Evolutionary conservation across 2,797 vertebrate genomes (phyloP).

Genomic region (Micropoecilia bifurca): DNA sequence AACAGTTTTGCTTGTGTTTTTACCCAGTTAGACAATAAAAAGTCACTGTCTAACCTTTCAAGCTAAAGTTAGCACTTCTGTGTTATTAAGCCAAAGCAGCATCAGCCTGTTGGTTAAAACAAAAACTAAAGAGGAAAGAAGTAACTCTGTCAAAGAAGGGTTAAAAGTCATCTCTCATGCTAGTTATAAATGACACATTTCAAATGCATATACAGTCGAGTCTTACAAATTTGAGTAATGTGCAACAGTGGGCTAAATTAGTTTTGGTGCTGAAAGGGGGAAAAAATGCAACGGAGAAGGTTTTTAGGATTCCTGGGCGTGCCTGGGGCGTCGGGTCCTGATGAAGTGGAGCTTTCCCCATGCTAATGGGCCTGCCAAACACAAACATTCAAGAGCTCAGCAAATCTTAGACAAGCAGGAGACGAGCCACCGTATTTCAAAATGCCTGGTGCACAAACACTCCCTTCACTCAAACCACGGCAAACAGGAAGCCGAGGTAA

Average conservation of each 20-base stretch:
- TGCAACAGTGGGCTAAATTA: neutral
- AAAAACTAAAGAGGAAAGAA: neutral
- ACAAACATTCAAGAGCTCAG: constrained; percentile 51
- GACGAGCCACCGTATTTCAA: constrained; percentile 45
- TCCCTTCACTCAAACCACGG: constrained; percentile 19
- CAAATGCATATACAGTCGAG: neutral
- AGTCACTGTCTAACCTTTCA: neutral
- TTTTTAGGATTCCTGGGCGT: constrained; percentile 22
- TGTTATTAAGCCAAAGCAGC: neutral
- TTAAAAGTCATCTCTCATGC: neutral
- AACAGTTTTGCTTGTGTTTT: neutral
- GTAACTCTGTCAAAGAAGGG: neutral
- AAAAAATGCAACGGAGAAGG: constrained; percentile 5
- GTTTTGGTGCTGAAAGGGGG: neutral
- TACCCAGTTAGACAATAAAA: neutral
- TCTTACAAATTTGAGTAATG: neutral
- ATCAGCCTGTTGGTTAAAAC: neutral
- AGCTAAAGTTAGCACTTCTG: neutral
- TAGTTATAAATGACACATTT: neutral
- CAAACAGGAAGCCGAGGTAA: constrained; percentile 24
- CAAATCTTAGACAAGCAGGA: constrained; percentile 30
- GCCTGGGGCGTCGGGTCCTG: constrained; percentile 29
- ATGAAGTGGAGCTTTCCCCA: constrained; percentile 47
- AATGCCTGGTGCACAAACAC: constrained; percentile 48
- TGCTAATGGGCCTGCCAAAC: constrained; percentile 45